Base-by-base conservation (phyloP, 2,888 invertebrate species). In the Drosophila putrida region DNA sequence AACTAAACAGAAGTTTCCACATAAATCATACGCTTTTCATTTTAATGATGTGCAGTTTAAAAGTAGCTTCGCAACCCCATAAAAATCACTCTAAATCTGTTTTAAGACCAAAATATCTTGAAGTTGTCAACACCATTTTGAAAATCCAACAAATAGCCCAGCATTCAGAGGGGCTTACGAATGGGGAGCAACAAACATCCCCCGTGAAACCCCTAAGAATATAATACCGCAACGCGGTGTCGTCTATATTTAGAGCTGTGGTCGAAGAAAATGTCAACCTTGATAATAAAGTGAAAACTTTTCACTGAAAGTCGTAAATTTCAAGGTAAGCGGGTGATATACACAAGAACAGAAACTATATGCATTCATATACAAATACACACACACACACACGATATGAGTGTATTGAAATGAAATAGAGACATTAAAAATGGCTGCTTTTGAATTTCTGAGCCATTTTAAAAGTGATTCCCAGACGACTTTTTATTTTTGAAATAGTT, bases 51-150 rank as follows among this genome's bases (percentile, higher is more conserved):
- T 3, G 31, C 39, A 33, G 41, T 41, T 15, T 15, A 50, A 31
- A 8, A 31, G 31, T 6, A 31, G 31, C 9, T 31, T 3, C 3
- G 35, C 38, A 44, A 38, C 9, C 15, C 62, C 49, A 49, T 38
- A 35, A 20, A 62, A 62, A 61, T 41, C 38, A n/a, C 13, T 33
- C 8, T 13, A 54, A 66, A 74, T 53, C 38, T 60, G 5, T 9
- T 38, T 44, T 47, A 73, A 73, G 46, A 55, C 60, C 47, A 35
- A 50, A 64, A 69, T 68, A 64, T 67, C 67, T 57, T 46, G 0
- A 13, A 39, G 60, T 71, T 89, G 81, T 85, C 77, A 84, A 72
- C 89, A 87, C 85, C 68, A 72, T 62, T 59, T 75, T 69, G 47
- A 51, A 63, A 25, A 53, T 6, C 55, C 51, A 72, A 74, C 67